These are phyloP conservation scores for Lordiphosa collinella DNA, from an alignment of 1,140 invertebrate species.

Conservation along the genomic window DNA sequence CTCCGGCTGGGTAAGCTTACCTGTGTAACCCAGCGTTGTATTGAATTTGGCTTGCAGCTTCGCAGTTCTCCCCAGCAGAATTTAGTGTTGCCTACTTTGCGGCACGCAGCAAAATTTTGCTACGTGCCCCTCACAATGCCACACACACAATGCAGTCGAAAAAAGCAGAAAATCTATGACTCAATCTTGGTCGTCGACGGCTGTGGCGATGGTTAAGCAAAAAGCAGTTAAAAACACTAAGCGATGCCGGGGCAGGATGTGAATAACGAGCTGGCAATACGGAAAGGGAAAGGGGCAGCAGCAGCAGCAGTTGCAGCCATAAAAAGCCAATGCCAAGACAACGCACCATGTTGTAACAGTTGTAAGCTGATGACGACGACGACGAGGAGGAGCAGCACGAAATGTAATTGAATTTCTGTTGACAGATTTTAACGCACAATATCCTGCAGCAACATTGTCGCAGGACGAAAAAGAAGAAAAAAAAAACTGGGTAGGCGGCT, in stretches of 20 bases:
- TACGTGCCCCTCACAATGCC: too few species aligned
- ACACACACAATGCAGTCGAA: not conserved
- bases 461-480: slow-evolving; percentile 7
- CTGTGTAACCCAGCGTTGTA: too few species aligned
- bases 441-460: slow-evolving; percentile 65
- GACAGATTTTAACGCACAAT: slow-evolving; percentile 76
- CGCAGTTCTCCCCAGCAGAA: too few species aligned
- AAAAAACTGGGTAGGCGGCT: slow-evolving; percentile 7
- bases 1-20: too few species aligned
- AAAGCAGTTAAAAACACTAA: slow-evolving; percentile 54
- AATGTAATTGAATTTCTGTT: slow-evolving; percentile 76
- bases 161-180: slow-evolving; percentile 24
- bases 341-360: slow-evolving; percentile 32
- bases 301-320: slow-evolving; percentile 44
- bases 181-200: slow-evolving; percentile 37
- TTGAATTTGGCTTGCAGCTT: too few species aligned
- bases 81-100: slow-evolving; percentile 25
- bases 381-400: slow-evolving; percentile 23
- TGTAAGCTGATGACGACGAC: slow-evolving; percentile 45
- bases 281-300: not conserved
- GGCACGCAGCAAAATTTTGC: not conserved
- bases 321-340: slow-evolving; percentile 39
- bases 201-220: slow-evolving; percentile 46
- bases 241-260: slow-evolving; percentile 8
- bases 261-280: not conserved